phyloP scores from a whole-genome alignment of 2,888 invertebrate species.

The Priocnemis perturbator region DNA sequence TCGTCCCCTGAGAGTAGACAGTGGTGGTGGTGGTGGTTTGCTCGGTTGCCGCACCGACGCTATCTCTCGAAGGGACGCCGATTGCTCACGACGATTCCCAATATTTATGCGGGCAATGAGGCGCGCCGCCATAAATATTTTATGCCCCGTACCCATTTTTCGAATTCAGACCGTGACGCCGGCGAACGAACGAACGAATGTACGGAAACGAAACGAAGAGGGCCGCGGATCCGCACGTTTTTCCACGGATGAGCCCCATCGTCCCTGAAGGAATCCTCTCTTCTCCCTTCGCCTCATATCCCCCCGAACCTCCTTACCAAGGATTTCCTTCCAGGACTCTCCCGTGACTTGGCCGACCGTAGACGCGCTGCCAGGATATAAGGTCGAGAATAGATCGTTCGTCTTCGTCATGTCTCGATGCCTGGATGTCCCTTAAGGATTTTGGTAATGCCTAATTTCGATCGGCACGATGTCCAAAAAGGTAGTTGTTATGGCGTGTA shows the following conservation, averaged over 20 bases:
- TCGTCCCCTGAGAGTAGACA: too few species aligned
- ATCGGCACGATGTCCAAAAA: too few species aligned
- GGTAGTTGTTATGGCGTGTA: too few species aligned
- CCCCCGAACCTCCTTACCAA: conserved; percentile 6
- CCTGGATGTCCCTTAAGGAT: background rate
- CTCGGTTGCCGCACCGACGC: too few species aligned
- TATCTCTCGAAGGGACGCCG: conserved; percentile 9
- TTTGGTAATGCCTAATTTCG: conserved; percentile 8
- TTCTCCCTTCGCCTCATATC: background rate
- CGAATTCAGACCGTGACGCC: conserved; percentile 47
- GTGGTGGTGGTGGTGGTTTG: too few species aligned
- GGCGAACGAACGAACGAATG: background rate
- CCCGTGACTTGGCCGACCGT: background rate
- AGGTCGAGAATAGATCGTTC: conserved; percentile 19
- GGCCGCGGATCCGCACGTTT: background rate
- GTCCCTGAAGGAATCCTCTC: conserved; percentile 11
- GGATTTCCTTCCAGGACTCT: background rate
- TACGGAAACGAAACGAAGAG: background rate
- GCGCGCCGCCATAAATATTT: conserved; percentile 57
- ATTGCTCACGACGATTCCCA: conserved; percentile 42
- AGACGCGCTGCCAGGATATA: conserved; percentile 14
- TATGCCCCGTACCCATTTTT: conserved; percentile 46
- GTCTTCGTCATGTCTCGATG: conserved; percentile 16
- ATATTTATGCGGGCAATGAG: conserved; percentile 58
- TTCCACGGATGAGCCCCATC: conserved; percentile 14